phyloP scores from a whole-genome alignment of 2,888 invertebrate genomes.

The Crematogaster levior region DNA sequence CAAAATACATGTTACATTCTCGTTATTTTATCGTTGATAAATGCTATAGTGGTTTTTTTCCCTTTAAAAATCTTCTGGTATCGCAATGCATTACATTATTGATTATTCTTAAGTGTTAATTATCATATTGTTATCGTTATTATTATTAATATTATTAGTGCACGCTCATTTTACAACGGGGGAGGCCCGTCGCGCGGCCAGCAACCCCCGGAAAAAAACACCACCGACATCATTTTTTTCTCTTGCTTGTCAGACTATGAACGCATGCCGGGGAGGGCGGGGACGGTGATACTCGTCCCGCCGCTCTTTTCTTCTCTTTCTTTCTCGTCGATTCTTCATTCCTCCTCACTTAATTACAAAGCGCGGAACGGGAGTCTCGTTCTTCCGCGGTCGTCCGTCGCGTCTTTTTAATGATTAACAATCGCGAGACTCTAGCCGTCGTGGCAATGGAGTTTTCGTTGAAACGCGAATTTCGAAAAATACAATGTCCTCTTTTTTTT shows the following conservation, averaged over 20 bases:
- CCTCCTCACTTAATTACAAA: slow-evolving; percentile 70
- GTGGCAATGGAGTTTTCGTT: slow-evolving; percentile 55
- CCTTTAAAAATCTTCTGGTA: slow-evolving; percentile 73
- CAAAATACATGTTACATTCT: slow-evolving; percentile 85
- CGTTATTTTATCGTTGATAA: slow-evolving; percentile 84
- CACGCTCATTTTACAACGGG: slow-evolving; percentile 72
- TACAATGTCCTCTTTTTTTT: slow-evolving; percentile 47
- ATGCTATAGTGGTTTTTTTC: slow-evolving; percentile 78
- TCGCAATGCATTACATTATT: slow-evolving; percentile 67
- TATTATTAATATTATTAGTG: slow-evolving; percentile 70
- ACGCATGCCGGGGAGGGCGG: slow-evolving; percentile 20
- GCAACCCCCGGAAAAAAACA: slow-evolving; percentile 39
- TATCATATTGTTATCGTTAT: slow-evolving; percentile 61
- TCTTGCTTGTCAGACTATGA: slow-evolving; percentile 27
- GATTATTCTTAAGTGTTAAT: slow-evolving; percentile 65
- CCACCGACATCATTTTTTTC: slow-evolving; percentile 43
- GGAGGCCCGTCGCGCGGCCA: slow-evolving; percentile 44
- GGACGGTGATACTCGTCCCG: slow-evolving; percentile 23
- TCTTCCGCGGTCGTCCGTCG: slow-evolving; percentile 39
- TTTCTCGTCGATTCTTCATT: slow-evolving; percentile 24
- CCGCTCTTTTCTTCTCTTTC: slow-evolving; percentile 25
- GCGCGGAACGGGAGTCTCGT: slow-evolving; percentile 61
- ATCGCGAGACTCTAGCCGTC: slow-evolving; percentile 48
- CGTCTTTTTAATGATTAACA: slow-evolving; percentile 53
- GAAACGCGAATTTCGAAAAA: slow-evolving; percentile 56